These are phyloP conservation scores for Clanis bilineata DNA, from an alignment of 2,888 invertebrate species.

Conservation along the genomic window DNA sequence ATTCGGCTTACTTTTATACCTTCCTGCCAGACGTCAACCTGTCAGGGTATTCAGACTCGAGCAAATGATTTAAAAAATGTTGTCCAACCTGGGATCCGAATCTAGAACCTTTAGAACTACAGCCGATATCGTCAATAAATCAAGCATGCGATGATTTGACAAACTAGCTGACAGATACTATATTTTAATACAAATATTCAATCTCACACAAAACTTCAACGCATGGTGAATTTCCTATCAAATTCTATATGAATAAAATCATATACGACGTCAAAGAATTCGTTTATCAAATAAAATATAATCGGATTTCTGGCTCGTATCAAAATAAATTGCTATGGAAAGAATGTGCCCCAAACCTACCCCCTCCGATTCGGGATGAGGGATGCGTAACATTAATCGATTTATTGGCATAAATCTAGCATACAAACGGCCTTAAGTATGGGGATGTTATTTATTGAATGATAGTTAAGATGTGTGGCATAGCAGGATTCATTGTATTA, in stretches of 20 bases:
- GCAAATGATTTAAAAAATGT: too few species aligned
- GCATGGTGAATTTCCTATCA: too few species aligned
- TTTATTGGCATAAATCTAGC: slow-evolving; percentile 12
- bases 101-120: too few species aligned
- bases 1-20: too few species aligned
- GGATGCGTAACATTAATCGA: slow-evolving; percentile 12
- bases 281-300: slow-evolving; percentile 5
- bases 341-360: background rate
- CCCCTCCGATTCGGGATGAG: background rate
- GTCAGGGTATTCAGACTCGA: too few species aligned
- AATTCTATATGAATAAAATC: background rate
- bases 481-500: slow-evolving; percentile 1
- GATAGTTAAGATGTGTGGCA: slow-evolving; percentile 8
- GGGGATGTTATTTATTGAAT: slow-evolving; percentile 13
- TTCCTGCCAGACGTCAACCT: too few species aligned
- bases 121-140: too few species aligned
- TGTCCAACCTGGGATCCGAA: too few species aligned
- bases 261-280: background rate
- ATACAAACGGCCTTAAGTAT: slow-evolving; percentile 6
- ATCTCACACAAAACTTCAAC: too few species aligned
- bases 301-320: background rate
- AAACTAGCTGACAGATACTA: too few species aligned
- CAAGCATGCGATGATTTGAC: too few species aligned
- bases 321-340: slow-evolving; percentile 7
- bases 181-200: too few species aligned